Evolutionary conservation across 37 sponge, comb jelly and placozoan genomes (phyloP).

Genomic region (Tethya wilhelma): DNA sequence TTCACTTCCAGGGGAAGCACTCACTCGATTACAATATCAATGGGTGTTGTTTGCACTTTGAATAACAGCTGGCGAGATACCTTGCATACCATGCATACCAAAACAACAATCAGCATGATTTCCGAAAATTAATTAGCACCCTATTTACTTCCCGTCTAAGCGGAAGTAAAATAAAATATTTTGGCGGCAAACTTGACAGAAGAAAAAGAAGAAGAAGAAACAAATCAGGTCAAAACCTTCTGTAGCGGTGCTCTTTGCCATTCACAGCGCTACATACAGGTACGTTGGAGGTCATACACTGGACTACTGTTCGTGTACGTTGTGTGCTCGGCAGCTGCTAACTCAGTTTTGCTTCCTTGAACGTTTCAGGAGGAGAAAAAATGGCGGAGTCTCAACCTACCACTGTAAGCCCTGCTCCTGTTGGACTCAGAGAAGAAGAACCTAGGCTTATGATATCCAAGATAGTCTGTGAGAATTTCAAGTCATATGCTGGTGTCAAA

Average conservation of each 20-base stretch:
- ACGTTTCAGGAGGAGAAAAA: not conserved
- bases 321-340: not conserved
- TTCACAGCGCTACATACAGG: too few relatives aligned
- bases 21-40: not conserved
- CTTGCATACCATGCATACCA: conserved; percentile 38
- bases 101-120: not conserved
- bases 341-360: not conserved
- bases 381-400: not conserved
- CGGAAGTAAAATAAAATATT: conserved; percentile 4
- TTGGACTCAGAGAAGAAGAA: not conserved
- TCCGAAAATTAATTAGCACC: not conserved
- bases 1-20: not conserved
- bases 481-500: conserved; percentile 95
- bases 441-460: conserved; percentile 89
- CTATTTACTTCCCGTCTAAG: conserved; percentile 3
- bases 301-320: too few relatives aligned
- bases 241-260: too few relatives aligned
- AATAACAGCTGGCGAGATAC: conserved; percentile 10
- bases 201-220: too few relatives aligned
- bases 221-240: too few relatives aligned
- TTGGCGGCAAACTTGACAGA: conserved; percentile 38
- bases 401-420: not conserved
- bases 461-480: conserved; percentile 95
- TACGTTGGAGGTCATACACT: too few relatives aligned
- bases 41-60: conserved; percentile 17